Conservation (phyloP, 2,888 invertebrate species). For the Cantharis lateralis region DNA sequence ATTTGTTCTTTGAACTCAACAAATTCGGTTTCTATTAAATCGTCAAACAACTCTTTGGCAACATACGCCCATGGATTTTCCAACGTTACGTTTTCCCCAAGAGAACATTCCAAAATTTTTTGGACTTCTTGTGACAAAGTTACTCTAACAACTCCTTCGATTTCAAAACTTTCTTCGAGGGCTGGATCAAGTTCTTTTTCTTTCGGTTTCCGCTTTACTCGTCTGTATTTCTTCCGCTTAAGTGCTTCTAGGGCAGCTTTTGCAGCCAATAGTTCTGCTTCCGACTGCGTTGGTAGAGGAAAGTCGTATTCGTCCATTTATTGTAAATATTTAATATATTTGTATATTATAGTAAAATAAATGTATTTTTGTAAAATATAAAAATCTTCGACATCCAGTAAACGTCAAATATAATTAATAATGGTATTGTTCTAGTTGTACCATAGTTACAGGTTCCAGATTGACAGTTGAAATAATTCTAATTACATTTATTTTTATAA, state of each 20-base stretch:
- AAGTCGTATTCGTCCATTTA: background rate
- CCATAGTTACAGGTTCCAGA: too few species aligned
- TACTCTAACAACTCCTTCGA: background rate
- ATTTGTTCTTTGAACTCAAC: background rate
- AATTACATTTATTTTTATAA: background rate
- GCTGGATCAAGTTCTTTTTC: background rate
- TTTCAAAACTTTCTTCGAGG: background rate
- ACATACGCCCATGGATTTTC: background rate
- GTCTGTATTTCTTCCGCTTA: background rate
- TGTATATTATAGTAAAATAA: background rate
- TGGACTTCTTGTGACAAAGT: background rate
- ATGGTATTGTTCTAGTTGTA: background rate
- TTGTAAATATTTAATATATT: background rate
- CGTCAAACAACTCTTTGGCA: background rate
- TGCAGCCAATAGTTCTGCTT: background rate
- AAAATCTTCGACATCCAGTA: background rate
- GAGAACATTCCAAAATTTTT: background rate
- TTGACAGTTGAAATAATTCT: too few species aligned
- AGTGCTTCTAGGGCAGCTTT: background rate
- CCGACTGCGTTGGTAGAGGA: background rate
- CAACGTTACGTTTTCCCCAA: background rate
- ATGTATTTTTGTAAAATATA: background rate
- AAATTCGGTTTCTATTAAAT: background rate
- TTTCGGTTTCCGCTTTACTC: constrained; percentile 29
- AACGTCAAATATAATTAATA: background rate